Percentiles rank a stretch among this genome's conserved stretches.
These are phyloP conservation scores for Petrocephalus sullivani DNA, from an alignment of 2,797 vertebrate species.

Conservation along the genomic window DNA sequence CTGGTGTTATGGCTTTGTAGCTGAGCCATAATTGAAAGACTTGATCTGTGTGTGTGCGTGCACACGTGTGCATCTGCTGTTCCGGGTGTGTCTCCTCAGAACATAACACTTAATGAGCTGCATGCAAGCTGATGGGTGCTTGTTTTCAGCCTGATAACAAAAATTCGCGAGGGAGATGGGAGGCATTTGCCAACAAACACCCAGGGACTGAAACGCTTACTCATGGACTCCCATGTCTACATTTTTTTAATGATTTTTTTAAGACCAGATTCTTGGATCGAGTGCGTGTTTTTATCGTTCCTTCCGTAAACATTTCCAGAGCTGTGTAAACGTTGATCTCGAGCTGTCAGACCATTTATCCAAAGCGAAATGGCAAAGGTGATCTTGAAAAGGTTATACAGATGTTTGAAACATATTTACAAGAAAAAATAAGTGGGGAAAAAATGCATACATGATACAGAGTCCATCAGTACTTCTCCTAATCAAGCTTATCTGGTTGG, in stretches of 20 bases:
- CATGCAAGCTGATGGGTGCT: not conserved
- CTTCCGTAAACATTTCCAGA: not conserved
- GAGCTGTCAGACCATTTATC: not conserved
- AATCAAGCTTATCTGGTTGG: not conserved
- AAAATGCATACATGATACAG: not conserved
- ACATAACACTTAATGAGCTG: not conserved
- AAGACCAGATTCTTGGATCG: not conserved
- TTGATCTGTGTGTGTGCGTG: not conserved
- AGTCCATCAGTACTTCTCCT: not conserved
- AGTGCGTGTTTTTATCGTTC: not conserved
- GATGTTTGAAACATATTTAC: not conserved
- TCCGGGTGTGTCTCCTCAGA: not conserved
- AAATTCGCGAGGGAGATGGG: slow-evolving; percentile 11
- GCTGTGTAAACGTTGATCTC: not conserved
- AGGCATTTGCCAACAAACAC: not conserved
- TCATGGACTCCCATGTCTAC: not conserved
- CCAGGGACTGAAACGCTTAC: not conserved
- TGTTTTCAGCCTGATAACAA: not conserved
- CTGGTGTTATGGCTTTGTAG: not conserved
- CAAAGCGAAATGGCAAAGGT: not conserved
- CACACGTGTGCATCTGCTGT: not conserved
- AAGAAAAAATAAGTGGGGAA: not conserved
- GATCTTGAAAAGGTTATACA: not conserved
- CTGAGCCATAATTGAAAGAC: not conserved
- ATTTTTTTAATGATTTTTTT: not conserved